Base-by-base conservation (phyloP, 2,888 invertebrate species). In the Liopterus haemorrhoidalis region DNA sequence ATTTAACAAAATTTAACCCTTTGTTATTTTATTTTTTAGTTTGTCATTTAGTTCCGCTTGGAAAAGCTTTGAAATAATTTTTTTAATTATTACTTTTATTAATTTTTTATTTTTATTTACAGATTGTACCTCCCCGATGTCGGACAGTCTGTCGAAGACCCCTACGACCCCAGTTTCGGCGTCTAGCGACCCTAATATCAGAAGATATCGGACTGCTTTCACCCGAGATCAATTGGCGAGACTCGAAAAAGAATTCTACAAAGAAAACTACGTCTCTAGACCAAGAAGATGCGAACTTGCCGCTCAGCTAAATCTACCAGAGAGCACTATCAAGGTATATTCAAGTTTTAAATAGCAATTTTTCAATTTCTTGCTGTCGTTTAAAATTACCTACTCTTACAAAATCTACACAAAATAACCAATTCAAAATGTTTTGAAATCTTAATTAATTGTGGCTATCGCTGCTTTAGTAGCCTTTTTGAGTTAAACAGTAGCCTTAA, bases 311-410 rank as follows among this genome's bases (percentile, higher is more conserved):
- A 87, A 89, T 53, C 74, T 99, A 6, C 95, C 97, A 0, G 99
- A 99, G 67, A 90, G 92, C 19, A 99, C 97, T 2, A 99, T 99
- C 55, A 99, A 99, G 85, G 96, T 96, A 70, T n/a, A n/a, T n/a
- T n/a, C n/a, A n/a, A n/a, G n/a, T n/a, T n/a, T n/a, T n/a, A n/a
- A n/a, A n/a, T n/a, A n/a, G n/a, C n/a, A n/a, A n/a, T n/a, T n/a
- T n/a, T n/a, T n/a, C n/a, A n/a, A n/a, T n/a, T n/a, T n/a, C n/a
- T n/a, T n/a, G n/a, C n/a, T n/a, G n/a, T n/a, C n/a, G n/a, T n/a
- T n/a, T n/a, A n/a, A n/a, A n/a, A n/a, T n/a, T n/a, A n/a, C n/a
- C n/a, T n/a, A n/a, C n/a, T n/a, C n/a, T n/a, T n/a, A n/a, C n/a
- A n/a, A n/a, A n/a, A n/a, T n/a, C n/a, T n/a, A n/a, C n/a, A n/a